Conservation (phyloP, 2,797 vertebrate genomes). For the Champsocephalus esox region DNA sequence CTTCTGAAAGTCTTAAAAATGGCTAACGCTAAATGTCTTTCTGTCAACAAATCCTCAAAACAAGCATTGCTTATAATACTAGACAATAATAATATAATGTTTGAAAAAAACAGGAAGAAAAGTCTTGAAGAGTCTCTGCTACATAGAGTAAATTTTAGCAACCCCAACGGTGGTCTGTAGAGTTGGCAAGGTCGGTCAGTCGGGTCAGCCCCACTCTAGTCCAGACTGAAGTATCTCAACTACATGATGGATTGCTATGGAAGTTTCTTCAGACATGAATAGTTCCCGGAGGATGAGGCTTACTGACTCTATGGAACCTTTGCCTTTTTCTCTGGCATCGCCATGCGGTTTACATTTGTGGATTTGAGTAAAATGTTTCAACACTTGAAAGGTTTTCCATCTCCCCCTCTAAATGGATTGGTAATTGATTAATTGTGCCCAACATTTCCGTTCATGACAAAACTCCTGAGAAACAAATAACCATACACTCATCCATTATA, state of each 20-base stretch:
- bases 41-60: not conserved
- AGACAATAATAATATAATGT: not conserved
- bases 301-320: not conserved
- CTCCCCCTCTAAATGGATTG: not conserved
- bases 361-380: constrained; percentile 2
- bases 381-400: not conserved
- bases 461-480: not conserved
- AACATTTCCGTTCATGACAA: not conserved
- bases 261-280: not conserved
- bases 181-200: not conserved
- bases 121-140: not conserved
- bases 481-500: not conserved
- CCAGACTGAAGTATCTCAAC: not conserved
- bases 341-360: constrained; percentile 1
- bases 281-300: no score
- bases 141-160: not conserved
- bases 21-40: not conserved
- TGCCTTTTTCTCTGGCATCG: not conserved
- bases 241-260: not conserved
- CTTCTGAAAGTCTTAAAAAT: not conserved
- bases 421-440: not conserved
- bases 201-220: not conserved
- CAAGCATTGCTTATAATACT: not conserved
- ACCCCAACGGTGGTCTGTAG: not conserved
- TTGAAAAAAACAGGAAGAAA: not conserved